Evolutionary conservation across 2,113 vertebrate genomes (phyloP).

Genomic region (Oreochromis aureus): DNA sequence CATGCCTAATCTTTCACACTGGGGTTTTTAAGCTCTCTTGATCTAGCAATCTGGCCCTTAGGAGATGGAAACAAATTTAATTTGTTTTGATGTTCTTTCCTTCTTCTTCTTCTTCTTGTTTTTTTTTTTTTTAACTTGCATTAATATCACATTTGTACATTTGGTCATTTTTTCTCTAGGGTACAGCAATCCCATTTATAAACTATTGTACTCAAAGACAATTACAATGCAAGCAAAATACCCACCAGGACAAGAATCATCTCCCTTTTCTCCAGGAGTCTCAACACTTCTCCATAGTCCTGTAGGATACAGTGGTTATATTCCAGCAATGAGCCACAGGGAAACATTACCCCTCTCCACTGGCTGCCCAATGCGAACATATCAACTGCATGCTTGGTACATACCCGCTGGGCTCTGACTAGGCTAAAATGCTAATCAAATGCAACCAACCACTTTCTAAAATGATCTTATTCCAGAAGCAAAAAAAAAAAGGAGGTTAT

Average conservation of each 20-base stretch:
- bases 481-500: neutral
- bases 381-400: neutral
- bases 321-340: neutral
- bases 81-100: neutral
- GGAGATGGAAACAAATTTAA: neutral
- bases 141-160: neutral
- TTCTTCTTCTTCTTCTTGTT: neutral
- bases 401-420: slow-evolving; percentile 3
- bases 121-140: neutral
- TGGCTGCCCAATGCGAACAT: neutral
- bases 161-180: neutral
- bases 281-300: neutral
- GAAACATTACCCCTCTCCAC: neutral
- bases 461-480: neutral
- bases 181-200: neutral
- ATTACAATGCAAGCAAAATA: slow-evolving; percentile 23
- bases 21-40: neutral
- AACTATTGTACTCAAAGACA: slow-evolving; percentile 16
- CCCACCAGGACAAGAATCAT: neutral
- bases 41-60: slow-evolving; percentile 10
- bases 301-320: neutral
- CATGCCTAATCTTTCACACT: slow-evolving; percentile 2
- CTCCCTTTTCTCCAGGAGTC: slow-evolving; percentile 5
- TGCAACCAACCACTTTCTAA: neutral
- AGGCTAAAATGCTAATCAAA: neutral